These are phyloP conservation scores for Sebastiscus tertius DNA, from an alignment of 2,797 vertebrate species.

Conservation along the genomic window DNA sequence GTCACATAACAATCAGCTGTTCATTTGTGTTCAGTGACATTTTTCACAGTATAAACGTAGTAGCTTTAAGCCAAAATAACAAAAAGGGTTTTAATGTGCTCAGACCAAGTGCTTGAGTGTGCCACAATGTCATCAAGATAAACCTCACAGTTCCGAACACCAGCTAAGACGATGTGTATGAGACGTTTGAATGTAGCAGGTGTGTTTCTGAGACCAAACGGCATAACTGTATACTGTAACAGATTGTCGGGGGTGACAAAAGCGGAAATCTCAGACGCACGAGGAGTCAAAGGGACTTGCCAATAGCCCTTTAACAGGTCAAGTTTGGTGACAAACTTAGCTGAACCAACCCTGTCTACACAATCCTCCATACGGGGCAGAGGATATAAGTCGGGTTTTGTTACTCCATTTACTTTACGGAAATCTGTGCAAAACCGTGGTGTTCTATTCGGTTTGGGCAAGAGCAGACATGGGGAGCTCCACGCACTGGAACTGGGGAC, in stretches of 20 bases:
- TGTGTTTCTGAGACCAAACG: background rate
- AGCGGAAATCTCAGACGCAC: background rate
- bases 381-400: background rate
- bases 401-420: background rate
- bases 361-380: background rate
- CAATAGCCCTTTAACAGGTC: background rate
- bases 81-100: background rate
- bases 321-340: background rate
- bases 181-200: background rate
- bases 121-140: background rate
- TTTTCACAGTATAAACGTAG: too few relatives aligned
- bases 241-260: background rate
- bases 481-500: too few relatives aligned
- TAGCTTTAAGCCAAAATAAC: too few relatives aligned
- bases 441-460: too few relatives aligned
- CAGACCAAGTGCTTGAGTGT: background rate
- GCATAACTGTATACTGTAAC: background rate
- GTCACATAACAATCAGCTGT: too few relatives aligned
- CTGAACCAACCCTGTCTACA: background rate
- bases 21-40: too few relatives aligned
- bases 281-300: background rate
- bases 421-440: too few relatives aligned
- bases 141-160: background rate
- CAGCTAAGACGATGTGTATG: background rate
- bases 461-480: too few relatives aligned